Evolutionary conservation across 2,113 vertebrate genomes (phyloP).

Genomic region (Anarrhichthys ocellatus): DNA sequence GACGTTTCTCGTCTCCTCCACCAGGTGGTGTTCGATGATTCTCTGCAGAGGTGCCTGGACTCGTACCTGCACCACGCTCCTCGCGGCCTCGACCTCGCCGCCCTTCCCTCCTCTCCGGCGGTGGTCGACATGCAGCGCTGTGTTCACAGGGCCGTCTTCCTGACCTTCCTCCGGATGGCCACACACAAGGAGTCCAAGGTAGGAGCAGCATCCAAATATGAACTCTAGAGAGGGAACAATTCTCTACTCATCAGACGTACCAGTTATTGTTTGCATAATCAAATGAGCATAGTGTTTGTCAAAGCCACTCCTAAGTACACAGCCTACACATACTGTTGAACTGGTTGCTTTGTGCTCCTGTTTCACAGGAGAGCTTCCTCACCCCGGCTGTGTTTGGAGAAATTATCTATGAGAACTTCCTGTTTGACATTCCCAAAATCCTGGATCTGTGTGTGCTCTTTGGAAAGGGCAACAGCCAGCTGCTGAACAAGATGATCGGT

Average conservation of each 20-base stretch:
- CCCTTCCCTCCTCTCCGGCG: constrained; percentile 75
- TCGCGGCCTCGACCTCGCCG: constrained; percentile 85
- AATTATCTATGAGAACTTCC: constrained; percentile 96
- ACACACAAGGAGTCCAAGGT: constrained; percentile 99
- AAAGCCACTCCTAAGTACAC: neutral
- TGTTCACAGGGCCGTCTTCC: constrained; percentile 89
- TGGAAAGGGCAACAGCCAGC: constrained; percentile 91
- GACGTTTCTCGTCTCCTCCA: neutral
- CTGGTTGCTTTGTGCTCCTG: neutral
- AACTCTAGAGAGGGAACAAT: neutral
- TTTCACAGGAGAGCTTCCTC: constrained; percentile 90
- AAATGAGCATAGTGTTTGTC: neutral
- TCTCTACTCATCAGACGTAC: neutral
- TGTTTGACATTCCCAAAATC: constrained; percentile 98
- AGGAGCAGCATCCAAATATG: neutral
- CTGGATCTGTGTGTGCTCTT: constrained; percentile 96
- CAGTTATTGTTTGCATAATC: neutral
- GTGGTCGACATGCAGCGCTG: constrained; percentile 85
- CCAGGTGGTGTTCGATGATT: constrained; percentile 97
- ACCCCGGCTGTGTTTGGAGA: constrained; percentile 93
- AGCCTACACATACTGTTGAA: neutral
- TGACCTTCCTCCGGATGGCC: constrained; percentile 96
- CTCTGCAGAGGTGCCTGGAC: constrained; percentile 93
- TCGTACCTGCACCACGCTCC: constrained; percentile 90
- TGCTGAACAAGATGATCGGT: constrained; percentile 98